Conservation (phyloP, 2,888 invertebrate species). For the Cremastobaeus sp. region DNA sequence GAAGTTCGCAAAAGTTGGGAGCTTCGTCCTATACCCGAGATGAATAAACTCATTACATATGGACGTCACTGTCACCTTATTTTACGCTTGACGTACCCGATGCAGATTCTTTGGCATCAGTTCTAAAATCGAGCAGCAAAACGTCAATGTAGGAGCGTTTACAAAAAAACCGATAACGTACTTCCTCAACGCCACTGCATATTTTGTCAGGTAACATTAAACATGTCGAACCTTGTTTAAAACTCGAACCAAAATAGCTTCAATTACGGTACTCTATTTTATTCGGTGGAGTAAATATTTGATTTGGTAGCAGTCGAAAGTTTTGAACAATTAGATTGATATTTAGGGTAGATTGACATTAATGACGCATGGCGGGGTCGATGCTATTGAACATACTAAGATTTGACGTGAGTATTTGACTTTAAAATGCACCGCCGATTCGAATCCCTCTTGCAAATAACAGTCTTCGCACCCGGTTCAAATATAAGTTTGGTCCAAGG, state of each 20-base stretch:
- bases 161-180: constrained; percentile 4
- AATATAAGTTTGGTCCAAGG: constrained; percentile 3
- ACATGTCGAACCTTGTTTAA: not conserved
- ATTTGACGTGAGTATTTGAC: constrained; percentile 6
- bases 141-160: not conserved
- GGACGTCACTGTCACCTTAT: constrained; percentile 17
- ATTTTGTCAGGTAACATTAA: constrained; percentile 5
- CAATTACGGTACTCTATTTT: constrained; percentile 6
- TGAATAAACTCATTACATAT: constrained; percentile 1
- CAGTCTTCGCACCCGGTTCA: not conserved
- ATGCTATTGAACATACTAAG: constrained; percentile 1
- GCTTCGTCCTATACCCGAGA: not conserved
- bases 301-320: not conserved
- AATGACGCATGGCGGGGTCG: constrained; percentile 1
- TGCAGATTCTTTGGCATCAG: constrained; percentile 5
- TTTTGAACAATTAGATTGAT: constrained; percentile 23
- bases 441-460: not conserved
- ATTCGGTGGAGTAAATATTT: constrained; percentile 9
- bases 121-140: constrained; percentile 10
- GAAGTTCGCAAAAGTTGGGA: no score
- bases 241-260: not conserved
- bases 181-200: not conserved
- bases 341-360: no score
- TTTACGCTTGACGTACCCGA: constrained; percentile 9
- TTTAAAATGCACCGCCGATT: not conserved